phyloP scores from a whole-genome alignment of 2,888 invertebrate species.

The Eupithecia exiguata region DNA sequence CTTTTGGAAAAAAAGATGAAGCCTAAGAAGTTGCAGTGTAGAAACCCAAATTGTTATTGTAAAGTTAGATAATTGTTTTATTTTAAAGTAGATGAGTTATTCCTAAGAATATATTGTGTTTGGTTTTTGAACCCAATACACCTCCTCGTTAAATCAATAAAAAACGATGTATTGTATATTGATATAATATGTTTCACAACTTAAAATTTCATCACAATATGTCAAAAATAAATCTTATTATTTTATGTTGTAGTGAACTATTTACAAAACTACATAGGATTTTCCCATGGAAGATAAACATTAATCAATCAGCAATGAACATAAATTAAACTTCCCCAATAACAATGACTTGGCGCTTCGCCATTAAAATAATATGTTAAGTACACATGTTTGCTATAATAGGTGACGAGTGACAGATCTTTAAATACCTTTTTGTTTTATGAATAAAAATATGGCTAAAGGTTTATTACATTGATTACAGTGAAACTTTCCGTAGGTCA shows the following conservation, averaged over 20 bases:
- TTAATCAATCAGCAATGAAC: not conserved
- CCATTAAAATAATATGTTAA: not conserved
- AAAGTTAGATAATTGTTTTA: constrained; percentile 64
- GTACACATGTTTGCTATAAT: not conserved
- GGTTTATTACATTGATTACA: not conserved
- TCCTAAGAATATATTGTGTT: constrained; percentile 26
- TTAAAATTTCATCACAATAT: constrained; percentile 30
- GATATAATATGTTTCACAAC: constrained; percentile 27
- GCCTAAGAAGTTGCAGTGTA: constrained; percentile 60
- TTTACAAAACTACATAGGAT: not conserved
- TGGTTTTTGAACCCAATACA: constrained; percentile 12
- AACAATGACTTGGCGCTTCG: not conserved
- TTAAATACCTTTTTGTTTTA: not conserved
- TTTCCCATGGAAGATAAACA: not conserved
- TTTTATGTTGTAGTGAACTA: not conserved
- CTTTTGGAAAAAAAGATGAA: constrained; percentile 88
- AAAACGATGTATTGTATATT: constrained; percentile 21
- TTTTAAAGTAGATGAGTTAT: constrained; percentile 67
- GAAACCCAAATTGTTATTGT: constrained; percentile 45
- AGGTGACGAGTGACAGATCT: not conserved
- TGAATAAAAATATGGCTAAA: not conserved
- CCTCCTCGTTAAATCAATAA: constrained; percentile 11
- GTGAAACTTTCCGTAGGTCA: not conserved
- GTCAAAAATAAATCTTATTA: constrained; percentile 22
- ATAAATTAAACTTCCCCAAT: not conserved